Conservation (phyloP, 2,797 vertebrate genomes). For the Girardinus metallicus region DNA sequence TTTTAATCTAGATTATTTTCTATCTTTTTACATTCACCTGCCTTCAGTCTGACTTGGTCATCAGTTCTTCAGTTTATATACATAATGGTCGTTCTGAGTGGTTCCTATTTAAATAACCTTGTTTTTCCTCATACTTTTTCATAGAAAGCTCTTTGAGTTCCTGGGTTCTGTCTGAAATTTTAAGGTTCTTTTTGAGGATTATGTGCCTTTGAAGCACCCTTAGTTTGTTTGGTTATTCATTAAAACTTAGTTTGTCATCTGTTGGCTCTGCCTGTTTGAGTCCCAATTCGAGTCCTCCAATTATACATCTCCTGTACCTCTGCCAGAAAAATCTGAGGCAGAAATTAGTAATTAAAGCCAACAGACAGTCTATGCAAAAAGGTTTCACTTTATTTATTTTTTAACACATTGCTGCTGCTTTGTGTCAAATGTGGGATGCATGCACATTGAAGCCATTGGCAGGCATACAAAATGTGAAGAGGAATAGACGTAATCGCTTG, state of each 20-base stretch:
- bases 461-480: neutral
- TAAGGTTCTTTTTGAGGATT: neutral
- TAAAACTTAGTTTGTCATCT: neutral
- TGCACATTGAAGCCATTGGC: constrained; percentile 5
- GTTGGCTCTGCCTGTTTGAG: neutral
- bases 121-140: neutral
- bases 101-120: neutral
- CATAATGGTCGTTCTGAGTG: neutral
- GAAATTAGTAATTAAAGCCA: neutral
- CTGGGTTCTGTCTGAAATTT: neutral
- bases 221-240: neutral
- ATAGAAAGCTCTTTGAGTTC: neutral
- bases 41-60: neutral
- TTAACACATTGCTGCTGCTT: neutral
- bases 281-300: neutral
- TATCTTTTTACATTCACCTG: neutral
- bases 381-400: neutral
- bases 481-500: neutral
- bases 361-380: neutral
- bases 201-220: neutral
- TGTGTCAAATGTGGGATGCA: neutral
- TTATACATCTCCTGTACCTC: neutral
- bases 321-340: neutral
- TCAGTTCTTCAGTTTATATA: neutral
- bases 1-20: neutral